These are phyloP conservation scores for Lithobates sylvaticus DNA, from an alignment of 2,797 vertebrate species.

Conservation along the genomic window DNA sequence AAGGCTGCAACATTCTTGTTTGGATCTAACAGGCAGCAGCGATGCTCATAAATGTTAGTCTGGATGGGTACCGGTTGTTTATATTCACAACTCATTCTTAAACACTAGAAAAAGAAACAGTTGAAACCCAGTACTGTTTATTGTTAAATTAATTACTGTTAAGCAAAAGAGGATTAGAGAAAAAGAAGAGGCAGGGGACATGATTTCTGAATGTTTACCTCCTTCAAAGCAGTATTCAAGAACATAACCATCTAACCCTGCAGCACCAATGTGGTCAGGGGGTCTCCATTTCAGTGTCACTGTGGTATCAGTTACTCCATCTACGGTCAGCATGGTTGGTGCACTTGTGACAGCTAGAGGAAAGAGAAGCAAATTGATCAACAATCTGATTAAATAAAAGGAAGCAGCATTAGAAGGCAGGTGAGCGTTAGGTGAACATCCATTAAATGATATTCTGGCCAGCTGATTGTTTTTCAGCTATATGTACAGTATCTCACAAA, in stretches of 20 bases:
- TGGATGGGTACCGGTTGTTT: not conserved
- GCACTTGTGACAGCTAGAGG: conserved; percentile 94
- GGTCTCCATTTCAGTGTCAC: conserved; percentile 98
- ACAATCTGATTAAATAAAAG: not conserved
- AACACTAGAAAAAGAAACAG: not conserved
- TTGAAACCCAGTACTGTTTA: not conserved
- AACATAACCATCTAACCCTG: conserved; percentile 94
- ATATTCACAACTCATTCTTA: not conserved
- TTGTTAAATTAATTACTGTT: not conserved
- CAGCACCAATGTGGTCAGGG: conserved; percentile 95
- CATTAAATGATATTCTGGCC: not conserved
- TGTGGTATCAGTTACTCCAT: conserved; percentile 89
- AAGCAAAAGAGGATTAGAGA: not conserved
- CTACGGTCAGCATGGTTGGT: conserved; percentile 91
- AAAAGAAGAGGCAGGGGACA: not conserved
- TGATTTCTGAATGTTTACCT: conserved; percentile 81
- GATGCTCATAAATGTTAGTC: not conserved
- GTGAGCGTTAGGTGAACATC: not conserved
- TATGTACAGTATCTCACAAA: too few relatives aligned
- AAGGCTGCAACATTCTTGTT: not conserved
- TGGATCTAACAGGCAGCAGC: not conserved
- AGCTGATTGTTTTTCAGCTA: too few relatives aligned
- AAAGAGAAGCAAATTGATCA: not conserved
- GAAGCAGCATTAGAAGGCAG: not conserved
- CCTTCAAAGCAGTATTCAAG: conserved; percentile 97